These are phyloP conservation scores for Cebidichthys violaceus DNA, from an alignment of 2,113 vertebrate genomes.

Conservation along the genomic window DNA sequence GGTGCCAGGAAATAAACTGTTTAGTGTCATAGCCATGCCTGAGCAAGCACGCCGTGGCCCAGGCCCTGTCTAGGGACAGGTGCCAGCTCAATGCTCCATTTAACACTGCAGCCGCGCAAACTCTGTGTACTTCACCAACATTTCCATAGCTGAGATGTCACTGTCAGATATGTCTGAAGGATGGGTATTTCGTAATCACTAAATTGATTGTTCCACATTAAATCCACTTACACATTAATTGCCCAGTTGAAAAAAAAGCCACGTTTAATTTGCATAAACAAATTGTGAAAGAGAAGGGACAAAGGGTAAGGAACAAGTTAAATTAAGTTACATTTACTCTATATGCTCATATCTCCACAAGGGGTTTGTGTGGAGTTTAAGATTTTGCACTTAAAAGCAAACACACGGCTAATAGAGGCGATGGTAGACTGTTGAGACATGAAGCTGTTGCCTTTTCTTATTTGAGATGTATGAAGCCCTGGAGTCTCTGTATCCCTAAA, in stretches of 20 bases:
- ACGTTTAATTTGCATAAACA: neutral
- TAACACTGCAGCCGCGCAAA: constrained; percentile 66
- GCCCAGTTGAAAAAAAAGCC: neutral
- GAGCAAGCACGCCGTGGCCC: constrained; percentile 49
- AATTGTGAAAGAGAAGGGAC: neutral
- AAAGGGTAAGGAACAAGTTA: neutral
- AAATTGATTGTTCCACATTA: constrained; percentile 19
- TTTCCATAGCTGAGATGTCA: constrained; percentile 12
- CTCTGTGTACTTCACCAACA: constrained; percentile 48
- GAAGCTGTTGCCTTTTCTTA: constrained; percentile 86
- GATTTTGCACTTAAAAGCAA: constrained; percentile 63
- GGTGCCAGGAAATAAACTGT: constrained; percentile 72
- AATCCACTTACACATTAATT: constrained; percentile 27
- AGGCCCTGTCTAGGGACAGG: constrained; percentile 60
- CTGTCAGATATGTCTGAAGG: constrained; percentile 29
- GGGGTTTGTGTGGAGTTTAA: constrained; percentile 35
- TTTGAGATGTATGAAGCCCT: constrained; percentile 87
- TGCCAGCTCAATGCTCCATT: constrained; percentile 70
- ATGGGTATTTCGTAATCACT: constrained; percentile 50
- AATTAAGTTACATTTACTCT: constrained; percentile 15
- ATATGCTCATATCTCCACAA: neutral
- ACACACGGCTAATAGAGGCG: constrained; percentile 68
- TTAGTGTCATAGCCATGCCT: constrained; percentile 67
- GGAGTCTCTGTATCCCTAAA: constrained; percentile 84
- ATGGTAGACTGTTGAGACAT: constrained; percentile 86